Base-by-base conservation (phyloP, 2,113 vertebrate species). In the Lepus americanus region DNA sequence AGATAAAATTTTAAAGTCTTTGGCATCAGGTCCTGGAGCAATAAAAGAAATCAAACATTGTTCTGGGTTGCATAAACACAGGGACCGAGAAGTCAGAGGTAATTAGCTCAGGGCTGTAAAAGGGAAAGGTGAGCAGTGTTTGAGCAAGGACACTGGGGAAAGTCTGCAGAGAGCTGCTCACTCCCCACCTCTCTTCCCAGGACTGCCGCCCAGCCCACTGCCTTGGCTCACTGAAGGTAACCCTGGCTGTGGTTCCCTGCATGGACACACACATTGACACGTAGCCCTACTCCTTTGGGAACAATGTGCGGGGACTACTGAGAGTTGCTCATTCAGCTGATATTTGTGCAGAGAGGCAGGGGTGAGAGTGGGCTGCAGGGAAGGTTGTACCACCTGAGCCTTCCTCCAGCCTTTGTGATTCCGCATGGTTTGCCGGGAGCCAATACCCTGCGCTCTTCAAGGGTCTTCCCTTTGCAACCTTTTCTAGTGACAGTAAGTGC, bases 1-100 rank as follows among this genome's bases (percentile, higher is more conserved):
- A 59, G 93, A 87, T 87, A 88, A 74, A 93, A 73, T 29, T 49
- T 64, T 92, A 93, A 70, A 89, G 82, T 79, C 89, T 67, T 78
- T 89, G 78, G 89, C 79, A 89, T 14, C 44, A 76, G 55, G 44
- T 87, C 92, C 72, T 77, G 89, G 39, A 79, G 86, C 86, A 79
- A 86, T 88, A 70, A 94, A 94, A 88, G 81, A 88, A 85, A 72
- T 82, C 67, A 66, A 79, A 89, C 1, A 0, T 87, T 89, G 25
- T 83, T 83, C 31, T 86, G 85, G 51, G 66, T 77, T 51, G 33
- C 63, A 59, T 33, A 61, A 49, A 67, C 14, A 29, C 72, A 77
- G 83, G 55, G 31, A 3, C 31, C 29, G 22, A 14, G 96, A 74
- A 63, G 55, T 82, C 84, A 39, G 25, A 55, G 76, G 36, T 27